phyloP scores from a whole-genome alignment of 2,888 invertebrate species.

The Tachina lurida region DNA sequence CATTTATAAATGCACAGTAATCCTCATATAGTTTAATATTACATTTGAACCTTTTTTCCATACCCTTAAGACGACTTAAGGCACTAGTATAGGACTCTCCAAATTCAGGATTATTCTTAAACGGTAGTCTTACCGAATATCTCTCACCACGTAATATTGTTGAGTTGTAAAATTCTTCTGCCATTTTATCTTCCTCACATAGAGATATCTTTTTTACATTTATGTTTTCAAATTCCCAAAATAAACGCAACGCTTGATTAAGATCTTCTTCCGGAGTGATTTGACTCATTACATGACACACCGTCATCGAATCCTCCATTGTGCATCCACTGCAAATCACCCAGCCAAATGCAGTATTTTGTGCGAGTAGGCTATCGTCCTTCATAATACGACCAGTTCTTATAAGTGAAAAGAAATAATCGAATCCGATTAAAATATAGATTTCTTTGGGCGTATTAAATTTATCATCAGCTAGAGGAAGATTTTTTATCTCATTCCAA shows the following conservation, averaged over 20 bases:
- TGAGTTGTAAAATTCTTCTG: slow-evolving; percentile 32
- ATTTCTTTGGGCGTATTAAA: slow-evolving; percentile 29
- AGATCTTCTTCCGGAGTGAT: no score
- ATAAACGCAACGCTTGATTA: no score
- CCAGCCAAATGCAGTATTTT: slow-evolving; percentile 26
- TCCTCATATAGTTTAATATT: background rate
- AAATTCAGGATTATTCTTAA: background rate
- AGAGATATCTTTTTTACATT: background rate
- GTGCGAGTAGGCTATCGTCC: no score
- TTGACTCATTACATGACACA: slow-evolving; percentile 12
- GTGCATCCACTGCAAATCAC: slow-evolving; percentile 36
- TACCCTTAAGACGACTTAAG: background rate
- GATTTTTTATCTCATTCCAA: slow-evolving; percentile 50
- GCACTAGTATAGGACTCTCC: background rate
- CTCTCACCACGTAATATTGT: background rate
- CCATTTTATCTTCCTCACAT: slow-evolving; percentile 6
- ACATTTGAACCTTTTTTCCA: no score
- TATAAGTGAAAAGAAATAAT: slow-evolving; percentile 41
- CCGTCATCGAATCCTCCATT: slow-evolving; percentile 8
- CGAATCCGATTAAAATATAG: slow-evolving; percentile 34
- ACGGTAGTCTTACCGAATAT: background rate
- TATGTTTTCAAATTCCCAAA: background rate
- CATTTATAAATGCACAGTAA: no score
- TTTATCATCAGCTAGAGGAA: slow-evolving; percentile 1
- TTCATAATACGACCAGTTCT: background rate